Conservation (phyloP, 2,888 invertebrate species). For the Steromphala cineraria region DNA sequence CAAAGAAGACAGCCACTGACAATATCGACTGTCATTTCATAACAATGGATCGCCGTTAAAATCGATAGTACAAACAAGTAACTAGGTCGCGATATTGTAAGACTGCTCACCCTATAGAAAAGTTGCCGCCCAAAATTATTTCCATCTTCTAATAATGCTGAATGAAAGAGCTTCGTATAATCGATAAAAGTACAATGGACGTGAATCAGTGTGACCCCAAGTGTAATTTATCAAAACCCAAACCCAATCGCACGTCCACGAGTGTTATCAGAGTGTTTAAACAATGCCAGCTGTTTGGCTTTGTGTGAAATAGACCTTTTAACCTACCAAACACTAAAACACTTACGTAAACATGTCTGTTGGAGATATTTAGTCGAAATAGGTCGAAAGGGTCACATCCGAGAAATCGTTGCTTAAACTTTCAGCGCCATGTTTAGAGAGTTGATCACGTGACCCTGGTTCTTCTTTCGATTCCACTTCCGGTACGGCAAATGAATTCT, state of each 20-base stretch:
- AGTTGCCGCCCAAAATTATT: too few species aligned
- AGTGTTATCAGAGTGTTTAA: not conserved
- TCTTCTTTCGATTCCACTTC: not conserved
- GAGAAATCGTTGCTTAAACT: not conserved
- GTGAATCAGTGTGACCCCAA: not conserved
- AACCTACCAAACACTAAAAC: not conserved
- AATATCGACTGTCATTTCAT: not conserved
- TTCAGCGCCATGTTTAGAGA: not conserved
- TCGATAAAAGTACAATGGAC: not conserved
- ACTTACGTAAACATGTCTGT: constrained; percentile 1
- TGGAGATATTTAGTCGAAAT: not conserved
- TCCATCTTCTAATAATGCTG: too few species aligned
- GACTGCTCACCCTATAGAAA: too few species aligned
- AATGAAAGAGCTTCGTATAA: not conserved
- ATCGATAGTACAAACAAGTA: too few species aligned
- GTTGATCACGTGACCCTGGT: not conserved
- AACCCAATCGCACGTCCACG: not conserved
- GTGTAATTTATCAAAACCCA: not conserved
- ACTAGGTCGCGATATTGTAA: too few species aligned
- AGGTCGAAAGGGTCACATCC: not conserved
- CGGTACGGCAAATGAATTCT: not conserved
- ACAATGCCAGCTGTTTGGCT: not conserved
- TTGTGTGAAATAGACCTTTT: not conserved
- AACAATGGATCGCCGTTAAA: too few species aligned
- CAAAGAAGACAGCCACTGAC: not conserved